These are phyloP conservation scores for Hypocryptadius cinnamomeus DNA, from an alignment of 2,113 vertebrate genomes.

Conservation along the genomic window DNA sequence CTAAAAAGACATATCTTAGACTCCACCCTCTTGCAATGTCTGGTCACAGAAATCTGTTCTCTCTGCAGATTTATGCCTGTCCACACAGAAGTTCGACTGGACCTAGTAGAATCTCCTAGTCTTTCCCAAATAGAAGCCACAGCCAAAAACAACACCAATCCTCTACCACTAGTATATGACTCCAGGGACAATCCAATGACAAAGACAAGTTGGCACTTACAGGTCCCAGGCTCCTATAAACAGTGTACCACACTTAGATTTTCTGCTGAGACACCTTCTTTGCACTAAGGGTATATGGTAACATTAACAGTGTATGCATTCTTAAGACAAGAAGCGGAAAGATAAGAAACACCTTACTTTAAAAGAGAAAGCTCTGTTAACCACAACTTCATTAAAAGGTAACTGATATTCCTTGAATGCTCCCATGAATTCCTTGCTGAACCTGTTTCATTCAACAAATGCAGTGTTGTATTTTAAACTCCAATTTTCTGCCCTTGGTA, in stretches of 20 bases:
- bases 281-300: not conserved
- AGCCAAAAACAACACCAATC: not conserved
- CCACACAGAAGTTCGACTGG: not conserved
- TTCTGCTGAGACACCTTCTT: not conserved
- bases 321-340: not conserved
- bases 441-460: not conserved
- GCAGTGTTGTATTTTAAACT: not conserved
- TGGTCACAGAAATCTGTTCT: not conserved
- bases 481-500: not conserved
- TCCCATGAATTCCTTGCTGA: not conserved
- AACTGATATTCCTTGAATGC: not conserved
- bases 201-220: not conserved
- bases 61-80: not conserved
- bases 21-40: not conserved
- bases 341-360: not conserved
- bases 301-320: not conserved
- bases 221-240: not conserved
- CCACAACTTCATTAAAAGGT: not conserved
- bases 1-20: not conserved
- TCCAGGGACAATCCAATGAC: not conserved
- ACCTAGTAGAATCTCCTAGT: not conserved
- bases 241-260: not conserved
- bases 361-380: not conserved
- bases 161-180: not conserved
- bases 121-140: not conserved